phyloP scores from a whole-genome alignment of 2,888 invertebrate genomes.

The Cosmorhoe ocellata region DNA sequence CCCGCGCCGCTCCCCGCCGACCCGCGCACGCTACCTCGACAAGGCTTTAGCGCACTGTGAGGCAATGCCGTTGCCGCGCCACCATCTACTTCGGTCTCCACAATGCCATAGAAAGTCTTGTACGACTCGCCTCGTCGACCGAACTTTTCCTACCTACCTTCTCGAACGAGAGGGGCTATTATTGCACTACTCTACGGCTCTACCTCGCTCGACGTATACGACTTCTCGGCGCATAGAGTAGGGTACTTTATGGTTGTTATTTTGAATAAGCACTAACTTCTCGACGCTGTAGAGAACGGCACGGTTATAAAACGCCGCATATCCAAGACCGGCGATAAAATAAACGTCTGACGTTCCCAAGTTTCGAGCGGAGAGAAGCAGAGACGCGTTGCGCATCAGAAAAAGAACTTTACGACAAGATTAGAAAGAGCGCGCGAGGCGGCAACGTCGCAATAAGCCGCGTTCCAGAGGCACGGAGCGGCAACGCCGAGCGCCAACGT shows the following conservation, averaged over 20 bases:
- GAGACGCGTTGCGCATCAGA: slow-evolving; percentile 80
- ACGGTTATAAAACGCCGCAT: slow-evolving; percentile 74
- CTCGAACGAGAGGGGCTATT: slow-evolving; percentile 61
- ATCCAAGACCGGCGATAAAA: slow-evolving; percentile 76
- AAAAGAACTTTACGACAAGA: slow-evolving; percentile 83
- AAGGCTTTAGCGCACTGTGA: slow-evolving; percentile 71
- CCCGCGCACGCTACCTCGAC: slow-evolving; percentile 60
- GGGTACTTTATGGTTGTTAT: slow-evolving; percentile 67
- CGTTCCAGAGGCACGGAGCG: slow-evolving; percentile 74
- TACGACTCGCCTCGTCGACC: slow-evolving; percentile 73
- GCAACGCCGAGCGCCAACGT: slow-evolving; percentile 77
- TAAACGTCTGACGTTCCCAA: slow-evolving; percentile 78
- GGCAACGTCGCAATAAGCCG: slow-evolving; percentile 77
- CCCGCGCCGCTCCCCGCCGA: slow-evolving; percentile 43
- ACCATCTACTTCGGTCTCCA: slow-evolving; percentile 76
- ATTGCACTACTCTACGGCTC: slow-evolving; percentile 49
- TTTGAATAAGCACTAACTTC: slow-evolving; percentile 69
- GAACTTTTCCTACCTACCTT: slow-evolving; percentile 79
- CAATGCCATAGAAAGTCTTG: slow-evolving; percentile 82
- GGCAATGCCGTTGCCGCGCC: slow-evolving; percentile 78
- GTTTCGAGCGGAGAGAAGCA: slow-evolving; percentile 77
- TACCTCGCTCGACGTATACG: slow-evolving; percentile 44
- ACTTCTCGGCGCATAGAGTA: slow-evolving; percentile 49
- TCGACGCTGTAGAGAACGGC: slow-evolving; percentile 54
- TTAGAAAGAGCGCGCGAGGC: slow-evolving; percentile 80